A percentile compares a stretch with the other conserved stretches of the same genome.
phyloP scores from a whole-genome alignment of 2,113 vertebrate genomes.

The Otus sunia region DNA sequence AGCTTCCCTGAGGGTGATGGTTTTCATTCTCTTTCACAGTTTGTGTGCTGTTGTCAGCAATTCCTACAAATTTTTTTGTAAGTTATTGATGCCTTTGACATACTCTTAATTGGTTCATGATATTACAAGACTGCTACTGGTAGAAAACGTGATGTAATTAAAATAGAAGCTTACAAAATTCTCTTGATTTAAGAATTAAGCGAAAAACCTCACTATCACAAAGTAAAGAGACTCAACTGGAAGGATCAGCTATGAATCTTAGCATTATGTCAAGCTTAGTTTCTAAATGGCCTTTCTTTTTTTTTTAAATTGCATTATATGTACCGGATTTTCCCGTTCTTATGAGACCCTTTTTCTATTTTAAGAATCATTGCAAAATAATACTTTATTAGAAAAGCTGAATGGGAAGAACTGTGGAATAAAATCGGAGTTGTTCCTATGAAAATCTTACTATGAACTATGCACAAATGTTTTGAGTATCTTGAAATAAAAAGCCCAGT shows the following conservation, averaged over 20 bases:
- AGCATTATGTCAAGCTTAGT: neutral
- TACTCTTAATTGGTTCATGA: neutral
- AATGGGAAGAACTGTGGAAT: neutral
- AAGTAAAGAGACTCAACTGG: neutral
- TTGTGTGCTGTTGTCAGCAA: neutral
- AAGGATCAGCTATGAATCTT: neutral
- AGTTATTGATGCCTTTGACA: neutral
- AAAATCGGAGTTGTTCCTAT: neutral
- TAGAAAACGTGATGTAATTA: neutral
- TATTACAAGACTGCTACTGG: neutral
- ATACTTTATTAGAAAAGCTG: neutral
- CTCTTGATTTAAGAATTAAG: neutral
- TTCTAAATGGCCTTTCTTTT: neutral
- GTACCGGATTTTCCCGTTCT: fast-evolving
- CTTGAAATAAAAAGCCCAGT: neutral
- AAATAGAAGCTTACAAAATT: neutral
- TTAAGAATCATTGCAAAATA: neutral
- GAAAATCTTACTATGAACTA: neutral
- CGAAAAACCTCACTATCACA: neutral
- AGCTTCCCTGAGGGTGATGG: neutral
- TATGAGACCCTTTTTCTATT: neutral
- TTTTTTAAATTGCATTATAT: neutral
- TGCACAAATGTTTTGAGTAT: neutral
- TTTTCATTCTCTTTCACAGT: neutral
- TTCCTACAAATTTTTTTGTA: neutral